Base-by-base conservation (phyloP, 2,797 vertebrate species). In the Thamnophis elegans region DNA sequence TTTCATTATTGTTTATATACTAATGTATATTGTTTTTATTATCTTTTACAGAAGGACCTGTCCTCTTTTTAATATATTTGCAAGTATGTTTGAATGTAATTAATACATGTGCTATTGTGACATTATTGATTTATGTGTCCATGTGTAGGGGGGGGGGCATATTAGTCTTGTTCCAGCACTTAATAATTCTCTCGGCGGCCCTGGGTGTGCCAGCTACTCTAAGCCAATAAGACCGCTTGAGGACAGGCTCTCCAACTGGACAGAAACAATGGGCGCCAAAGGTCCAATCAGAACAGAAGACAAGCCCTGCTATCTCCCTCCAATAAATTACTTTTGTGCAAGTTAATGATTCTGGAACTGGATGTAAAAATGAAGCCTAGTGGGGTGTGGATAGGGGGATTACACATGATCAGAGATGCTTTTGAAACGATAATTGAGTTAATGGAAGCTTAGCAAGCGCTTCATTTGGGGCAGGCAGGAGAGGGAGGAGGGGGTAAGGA, bases 391-490 rank as follows among this genome's bases (percentile, higher is more conserved):
- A 92, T 59, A 36, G 94, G 90, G 89, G 94, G 94, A 93, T 91
- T 89, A 94, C 94, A 94, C 94, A 93, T 91, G 94, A 92, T 94
- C 89, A 65, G 88, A 87, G 86, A 96, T 93, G 95, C 96, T 97
- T 96, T 96, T 95, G 96, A 97, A 97, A 97, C 95, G 96, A 96
- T 97, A 97, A 97, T 96, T 97, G 97, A 97, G 97, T 96, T 97
- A 97, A 97, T 97, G 97, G 96, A 97, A 96, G 95, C 96, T 95
- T 94, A 96, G 96, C 95, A 93, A 95, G 89, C 91, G 91, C 95
- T 94, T 95, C 89, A 95, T 95, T 96, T 95, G 95, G 54, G 55
- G 42, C 73, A 82, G 42, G 4, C 73, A 82, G 68, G 3, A 47
- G 36, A 10, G 59, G 78, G 36, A 82, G 78, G 68, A 36, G 78